phyloP scores from a whole-genome alignment of 2,888 invertebrate species.

The Saturnia pavonia region DNA sequence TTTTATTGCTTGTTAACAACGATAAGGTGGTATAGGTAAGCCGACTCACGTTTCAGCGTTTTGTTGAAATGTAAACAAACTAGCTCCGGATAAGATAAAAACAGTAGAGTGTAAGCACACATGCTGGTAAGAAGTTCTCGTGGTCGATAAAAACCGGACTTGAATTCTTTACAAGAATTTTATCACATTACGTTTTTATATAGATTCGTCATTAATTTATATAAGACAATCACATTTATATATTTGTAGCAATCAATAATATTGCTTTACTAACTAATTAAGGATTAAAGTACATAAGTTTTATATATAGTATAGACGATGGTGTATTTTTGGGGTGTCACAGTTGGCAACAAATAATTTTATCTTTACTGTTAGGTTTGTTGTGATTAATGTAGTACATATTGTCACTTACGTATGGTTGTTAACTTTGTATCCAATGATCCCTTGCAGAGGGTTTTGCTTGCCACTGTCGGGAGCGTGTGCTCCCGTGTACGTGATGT shows the following conservation, averaged over 20 bases:
- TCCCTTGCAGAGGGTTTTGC: conserved; percentile 77
- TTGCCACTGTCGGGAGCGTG: conserved; percentile 75
- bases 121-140: conserved; percentile 49
- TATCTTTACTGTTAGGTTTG: not conserved
- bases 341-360: not conserved
- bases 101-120: conserved; percentile 48
- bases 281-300: not conserved
- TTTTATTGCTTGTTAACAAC: conserved; percentile 73
- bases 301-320: not conserved
- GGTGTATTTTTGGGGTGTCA: not conserved
- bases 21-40: conserved; percentile 73
- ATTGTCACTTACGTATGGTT: conserved; percentile 83
- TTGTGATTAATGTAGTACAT: conserved; percentile 1
- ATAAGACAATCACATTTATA: not conserved
- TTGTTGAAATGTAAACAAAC: conserved; percentile 79
- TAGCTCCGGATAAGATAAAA: conserved; percentile 80
- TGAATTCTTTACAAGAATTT: not conserved
- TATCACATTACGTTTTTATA: not conserved
- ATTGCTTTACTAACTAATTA: not conserved
- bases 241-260: not conserved
- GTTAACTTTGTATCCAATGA: conserved; percentile 83
- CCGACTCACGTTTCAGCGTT: conserved; percentile 75
- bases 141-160: conserved; percentile 45
- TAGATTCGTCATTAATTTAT: not conserved
- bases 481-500: conserved; percentile 71